Evolutionary conservation across 2,797 vertebrate genomes (phyloP).

Genomic region (Gymnodraco acuticeps): DNA sequence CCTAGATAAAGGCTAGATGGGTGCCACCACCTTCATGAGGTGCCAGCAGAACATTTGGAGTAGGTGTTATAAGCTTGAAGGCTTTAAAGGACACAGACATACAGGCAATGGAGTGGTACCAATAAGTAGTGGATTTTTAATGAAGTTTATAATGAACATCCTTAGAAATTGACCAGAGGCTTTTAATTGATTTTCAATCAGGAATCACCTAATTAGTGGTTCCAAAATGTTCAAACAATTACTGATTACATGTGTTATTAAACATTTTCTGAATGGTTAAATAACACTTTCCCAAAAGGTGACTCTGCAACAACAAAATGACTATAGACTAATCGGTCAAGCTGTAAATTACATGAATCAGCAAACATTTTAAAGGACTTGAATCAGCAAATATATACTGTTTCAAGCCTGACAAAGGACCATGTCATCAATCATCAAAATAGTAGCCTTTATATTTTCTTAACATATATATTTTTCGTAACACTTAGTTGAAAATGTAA

Average conservation of each 20-base stretch:
- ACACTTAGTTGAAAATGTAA: background rate
- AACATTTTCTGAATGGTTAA: background rate
- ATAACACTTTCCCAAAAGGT: background rate
- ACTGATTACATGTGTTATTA: background rate
- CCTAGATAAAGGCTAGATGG: constrained; percentile 82
- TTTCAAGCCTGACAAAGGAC: background rate
- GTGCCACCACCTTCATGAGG: constrained; percentile 72
- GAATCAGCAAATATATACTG: too few species aligned
- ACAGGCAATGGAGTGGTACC: background rate
- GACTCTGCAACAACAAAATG: too few species aligned
- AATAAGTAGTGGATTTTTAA: constrained; percentile 19
- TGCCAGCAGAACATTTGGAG: constrained; percentile 74
- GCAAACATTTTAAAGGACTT: too few species aligned
- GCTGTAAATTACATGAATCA: constrained; percentile 1
- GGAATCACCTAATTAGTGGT: background rate
- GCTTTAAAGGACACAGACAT: constrained; percentile 37
- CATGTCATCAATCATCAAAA: background rate
- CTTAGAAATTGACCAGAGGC: constrained; percentile 31
- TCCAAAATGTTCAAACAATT: background rate
- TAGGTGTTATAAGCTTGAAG: constrained; percentile 65
- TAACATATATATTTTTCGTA: background rate
- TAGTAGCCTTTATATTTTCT: background rate
- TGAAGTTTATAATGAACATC: constrained; percentile 30
- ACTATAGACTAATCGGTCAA: fast-evolving
- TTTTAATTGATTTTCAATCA: constrained; percentile 5